A percentile compares a stretch with the other conserved stretches of the same genome.
Conservation (phyloP, 2,888 invertebrate genomes). For the Scaptomyza parva region DNA sequence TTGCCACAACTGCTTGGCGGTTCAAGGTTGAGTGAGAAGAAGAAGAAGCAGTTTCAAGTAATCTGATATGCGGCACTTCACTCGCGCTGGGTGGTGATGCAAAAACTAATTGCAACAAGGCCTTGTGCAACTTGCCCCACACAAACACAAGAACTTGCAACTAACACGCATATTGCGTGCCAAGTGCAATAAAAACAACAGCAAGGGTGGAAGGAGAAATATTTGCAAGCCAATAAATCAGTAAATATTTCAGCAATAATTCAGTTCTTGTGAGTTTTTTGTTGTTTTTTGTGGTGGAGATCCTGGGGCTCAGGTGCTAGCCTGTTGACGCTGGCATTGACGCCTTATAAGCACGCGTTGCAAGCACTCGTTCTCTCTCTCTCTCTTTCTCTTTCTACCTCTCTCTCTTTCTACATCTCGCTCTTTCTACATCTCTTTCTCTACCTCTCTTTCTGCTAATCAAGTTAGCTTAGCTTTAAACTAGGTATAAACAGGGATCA, state of each 20-base stretch:
- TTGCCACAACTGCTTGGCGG: slow-evolving; percentile 33
- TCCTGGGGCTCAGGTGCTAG: slow-evolving; percentile 72
- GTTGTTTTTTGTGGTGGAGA: slow-evolving; percentile 25
- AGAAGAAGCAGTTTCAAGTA: too few species aligned
- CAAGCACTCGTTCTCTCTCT: too few species aligned
- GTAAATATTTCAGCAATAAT: slow-evolving; percentile 80
- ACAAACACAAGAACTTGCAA: slow-evolving; percentile 44
- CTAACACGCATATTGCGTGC: slow-evolving; percentile 70
- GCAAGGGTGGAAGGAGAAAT: slow-evolving; percentile 14
- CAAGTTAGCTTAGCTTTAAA: slow-evolving; percentile 34
- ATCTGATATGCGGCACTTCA: slow-evolving; percentile 55
- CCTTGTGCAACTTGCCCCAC: slow-evolving; percentile 18
- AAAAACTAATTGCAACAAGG: slow-evolving; percentile 79
- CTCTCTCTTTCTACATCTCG: neutral
- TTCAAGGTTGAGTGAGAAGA: slow-evolving; percentile 78
- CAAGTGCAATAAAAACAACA: slow-evolving; percentile 47
- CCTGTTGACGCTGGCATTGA: slow-evolving; percentile 82
- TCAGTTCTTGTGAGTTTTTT: slow-evolving; percentile 47
- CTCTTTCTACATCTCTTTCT: neutral
- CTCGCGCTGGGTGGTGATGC: slow-evolving; percentile 77
- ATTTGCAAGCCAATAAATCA: slow-evolving; percentile 72
- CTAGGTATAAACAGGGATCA: slow-evolving; percentile 63
- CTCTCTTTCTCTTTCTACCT: neutral
- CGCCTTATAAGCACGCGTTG: slow-evolving; percentile 76
- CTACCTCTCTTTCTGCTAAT: slow-evolving; percentile 19